Evolutionary conservation across 2,113 vertebrate genomes (phyloP).

Genomic region (Zeus faber): DNA sequence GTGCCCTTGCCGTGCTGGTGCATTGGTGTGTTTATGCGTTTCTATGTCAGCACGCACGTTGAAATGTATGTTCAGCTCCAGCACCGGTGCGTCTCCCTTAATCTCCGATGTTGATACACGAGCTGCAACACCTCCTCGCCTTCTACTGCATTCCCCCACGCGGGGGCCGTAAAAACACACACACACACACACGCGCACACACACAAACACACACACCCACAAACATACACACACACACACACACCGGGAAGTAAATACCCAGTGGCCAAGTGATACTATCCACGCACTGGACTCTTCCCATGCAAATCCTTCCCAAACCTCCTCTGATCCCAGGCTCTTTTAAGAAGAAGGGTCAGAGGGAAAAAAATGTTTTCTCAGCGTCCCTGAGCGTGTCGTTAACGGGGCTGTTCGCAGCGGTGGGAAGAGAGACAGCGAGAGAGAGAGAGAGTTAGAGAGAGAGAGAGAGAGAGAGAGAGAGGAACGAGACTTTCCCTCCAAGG

Average conservation of each 20-base stretch:
- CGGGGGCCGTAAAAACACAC: constrained; percentile 56
- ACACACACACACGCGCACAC: too few relatives aligned
- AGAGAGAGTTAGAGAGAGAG: too few relatives aligned
- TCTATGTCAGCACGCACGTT: too few relatives aligned
- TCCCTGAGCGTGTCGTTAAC: constrained; percentile 13
- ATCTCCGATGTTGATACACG: too few relatives aligned
- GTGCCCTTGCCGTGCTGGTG: too few relatives aligned
- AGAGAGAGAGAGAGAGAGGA: constrained; percentile 15
- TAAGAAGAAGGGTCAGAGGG: constrained; percentile 31
- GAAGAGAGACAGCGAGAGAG: background rate
- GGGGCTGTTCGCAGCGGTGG: constrained; percentile 11
- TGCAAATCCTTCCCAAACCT: constrained; percentile 31
- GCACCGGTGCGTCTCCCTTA: too few relatives aligned
- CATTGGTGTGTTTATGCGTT: too few relatives aligned
- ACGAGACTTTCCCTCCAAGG: background rate
- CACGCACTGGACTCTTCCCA: constrained; percentile 4
- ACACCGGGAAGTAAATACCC: too few relatives aligned
- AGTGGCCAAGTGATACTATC: constrained; percentile 26
- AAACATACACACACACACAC: too few relatives aligned
- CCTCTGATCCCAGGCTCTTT: constrained; percentile 23
- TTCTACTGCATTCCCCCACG: constrained; percentile 61
- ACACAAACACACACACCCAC: too few relatives aligned
- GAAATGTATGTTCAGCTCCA: too few relatives aligned
- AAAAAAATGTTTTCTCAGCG: constrained; percentile 30
- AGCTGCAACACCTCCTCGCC: constrained; percentile 21